These are phyloP conservation scores for Paratrypauchen microcephalus DNA, from an alignment of 2,797 vertebrate species.

Conservation along the genomic window DNA sequence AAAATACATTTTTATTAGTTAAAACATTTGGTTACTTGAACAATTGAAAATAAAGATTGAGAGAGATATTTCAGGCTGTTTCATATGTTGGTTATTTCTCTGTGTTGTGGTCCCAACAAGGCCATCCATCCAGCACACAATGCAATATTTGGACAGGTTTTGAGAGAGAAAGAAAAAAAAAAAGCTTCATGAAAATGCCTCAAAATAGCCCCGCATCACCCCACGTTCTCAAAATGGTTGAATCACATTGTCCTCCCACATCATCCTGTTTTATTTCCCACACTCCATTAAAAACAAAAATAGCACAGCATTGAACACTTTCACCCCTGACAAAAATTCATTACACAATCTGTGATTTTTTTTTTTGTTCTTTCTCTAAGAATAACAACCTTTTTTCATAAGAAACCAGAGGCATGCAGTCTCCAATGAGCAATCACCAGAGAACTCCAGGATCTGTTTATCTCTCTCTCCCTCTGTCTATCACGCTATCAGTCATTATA, in stretches of 20 bases:
- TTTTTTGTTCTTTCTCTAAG: neutral
- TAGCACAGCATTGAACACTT: neutral
- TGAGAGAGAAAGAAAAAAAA: neutral
- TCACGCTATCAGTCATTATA: no score
- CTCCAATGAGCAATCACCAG: no score
- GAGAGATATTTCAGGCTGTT: neutral
- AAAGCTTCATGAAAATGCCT: neutral
- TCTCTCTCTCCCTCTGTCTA: no score
- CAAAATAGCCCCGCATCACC: neutral
- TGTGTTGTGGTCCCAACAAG: no score
- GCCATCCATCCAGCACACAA: no score
- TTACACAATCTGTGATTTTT: neutral
- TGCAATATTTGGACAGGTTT: neutral
- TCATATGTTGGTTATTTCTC: no score
- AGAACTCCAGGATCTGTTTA: no score
- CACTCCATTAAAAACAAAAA: neutral
- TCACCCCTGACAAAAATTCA: neutral
- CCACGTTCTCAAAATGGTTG: neutral
- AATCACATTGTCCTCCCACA: neutral
- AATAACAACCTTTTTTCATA: neutral
- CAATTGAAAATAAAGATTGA: neutral
- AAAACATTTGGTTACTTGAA: neutral
- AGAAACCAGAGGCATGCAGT: neutral
- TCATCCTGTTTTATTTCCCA: slow-evolving; percentile 1
- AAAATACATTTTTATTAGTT: neutral